phyloP scores from a whole-genome alignment of 2,113 vertebrate species.

The Parus major region DNA sequence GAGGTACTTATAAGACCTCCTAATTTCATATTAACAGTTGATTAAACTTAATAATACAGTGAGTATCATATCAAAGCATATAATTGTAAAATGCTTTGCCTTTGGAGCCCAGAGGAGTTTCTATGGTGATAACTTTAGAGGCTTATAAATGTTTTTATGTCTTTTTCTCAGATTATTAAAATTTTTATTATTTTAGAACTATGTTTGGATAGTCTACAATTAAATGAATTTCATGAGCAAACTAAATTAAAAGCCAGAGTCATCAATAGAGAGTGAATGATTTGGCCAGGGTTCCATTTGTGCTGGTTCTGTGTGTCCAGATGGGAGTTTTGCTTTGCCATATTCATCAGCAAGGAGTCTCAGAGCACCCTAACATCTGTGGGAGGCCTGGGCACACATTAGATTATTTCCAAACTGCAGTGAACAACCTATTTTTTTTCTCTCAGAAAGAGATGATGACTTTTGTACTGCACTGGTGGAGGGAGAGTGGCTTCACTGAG shows the following conservation, averaged over 20 bases:
- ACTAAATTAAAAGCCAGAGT: slow-evolving; percentile 13
- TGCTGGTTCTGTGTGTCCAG: slow-evolving; percentile 43
- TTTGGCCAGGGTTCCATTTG: slow-evolving; percentile 35
- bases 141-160: background rate
- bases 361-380: slow-evolving; percentile 31
- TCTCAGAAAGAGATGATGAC: background rate
- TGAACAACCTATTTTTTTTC: background rate
- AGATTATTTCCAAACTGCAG: background rate
- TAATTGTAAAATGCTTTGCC: background rate
- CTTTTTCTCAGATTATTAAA: background rate
- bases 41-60: slow-evolving; percentile 30
- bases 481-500: background rate
- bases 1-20: background rate
- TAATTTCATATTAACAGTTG: slow-evolving; percentile 20
- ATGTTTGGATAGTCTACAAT: slow-evolving; percentile 21
- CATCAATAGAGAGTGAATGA: slow-evolving; percentile 51
- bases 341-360: slow-evolving; percentile 58
- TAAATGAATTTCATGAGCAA: slow-evolving; percentile 49
- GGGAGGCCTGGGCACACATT: background rate
- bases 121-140: slow-evolving; percentile 8
- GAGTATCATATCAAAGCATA: slow-evolving; percentile 7
- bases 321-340: slow-evolving; percentile 51
- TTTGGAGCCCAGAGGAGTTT: slow-evolving; percentile 4
- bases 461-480: background rate
- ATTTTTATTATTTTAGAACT: slow-evolving; percentile 21